Base-by-base conservation (phyloP, 2,797 vertebrate species). In the Platyrinchus mystaceus region DNA sequence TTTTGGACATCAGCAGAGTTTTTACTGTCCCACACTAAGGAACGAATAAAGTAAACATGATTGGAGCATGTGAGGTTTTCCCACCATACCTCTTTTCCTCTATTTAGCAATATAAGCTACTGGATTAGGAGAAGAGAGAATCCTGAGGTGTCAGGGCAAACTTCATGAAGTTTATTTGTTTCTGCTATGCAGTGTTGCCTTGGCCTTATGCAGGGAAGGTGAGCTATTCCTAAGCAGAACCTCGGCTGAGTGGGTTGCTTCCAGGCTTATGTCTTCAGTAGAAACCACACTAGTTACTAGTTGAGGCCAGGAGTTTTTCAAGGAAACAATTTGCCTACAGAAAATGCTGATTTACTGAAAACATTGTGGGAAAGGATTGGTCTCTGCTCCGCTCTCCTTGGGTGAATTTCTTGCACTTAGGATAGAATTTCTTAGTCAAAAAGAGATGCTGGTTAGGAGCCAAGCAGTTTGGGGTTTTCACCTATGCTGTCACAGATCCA, bases 281-380 rank as follows among this genome's bases (percentile, higher is more conserved):
- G 74, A 80, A 93, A 84, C 69, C 79, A 46, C 59, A 6, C 13
- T n/a, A 28, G 32, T 53, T 74, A 27, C 49, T 46, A 0, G 53
- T 60, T 14, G 44, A 55, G 84, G 41, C 44, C 69, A 36, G 55
- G 63, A 90, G 30, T 39, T 77, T 63, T 82, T 78, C 70, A 87
- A 67, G 74, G 74, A 93, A 91, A 82, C 23, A 32, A 49, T 88
- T 41, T 89, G 66, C 85, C 55, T 69, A 67, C 26, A 95, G 83
- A 93, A 93, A 85, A 39, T 39, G 88, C 63, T 90, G 83, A 55
- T 95, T 92, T 95, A 63, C 71, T 87, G 59, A 90, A 93, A 89
- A 32, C 27, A 30, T 28, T 95, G 88, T 79, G 80, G 86, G 91
- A 84, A 90, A 84, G 74, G 59, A 20, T 5, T 91, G 17, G 49